Conservation (phyloP, 2,888 invertebrate species). For the Lasioglossum vierecki region DNA sequence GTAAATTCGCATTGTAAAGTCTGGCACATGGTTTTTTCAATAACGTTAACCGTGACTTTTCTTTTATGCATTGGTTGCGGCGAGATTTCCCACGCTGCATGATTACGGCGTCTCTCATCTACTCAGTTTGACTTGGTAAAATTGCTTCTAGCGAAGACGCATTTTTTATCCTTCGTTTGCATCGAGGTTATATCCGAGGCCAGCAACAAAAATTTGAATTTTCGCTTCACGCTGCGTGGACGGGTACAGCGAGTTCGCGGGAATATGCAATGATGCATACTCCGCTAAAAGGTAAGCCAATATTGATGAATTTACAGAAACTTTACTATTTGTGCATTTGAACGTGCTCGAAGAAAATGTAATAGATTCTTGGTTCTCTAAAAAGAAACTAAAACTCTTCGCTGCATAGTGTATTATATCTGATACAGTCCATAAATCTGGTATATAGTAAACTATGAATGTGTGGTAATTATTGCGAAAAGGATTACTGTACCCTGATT, state of each 20-base stretch:
- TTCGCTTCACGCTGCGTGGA: not conserved
- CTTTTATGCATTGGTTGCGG: conserved; percentile 36
- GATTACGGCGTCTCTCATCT: conserved; percentile 34
- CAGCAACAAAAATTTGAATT: conserved; percentile 46
- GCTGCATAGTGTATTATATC: no score
- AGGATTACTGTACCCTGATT: no score
- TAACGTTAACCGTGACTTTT: not conserved
- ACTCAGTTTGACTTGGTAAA: conserved; percentile 57
- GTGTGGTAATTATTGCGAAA: no score
- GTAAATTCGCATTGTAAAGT: conserved; percentile 12
- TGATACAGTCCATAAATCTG: no score
- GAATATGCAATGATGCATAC: not conserved
- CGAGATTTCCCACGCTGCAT: conserved; percentile 4
- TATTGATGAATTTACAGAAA: no score
- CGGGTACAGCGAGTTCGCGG: not conserved
- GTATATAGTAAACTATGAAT: no score
- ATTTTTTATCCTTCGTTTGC: conserved; percentile 49
- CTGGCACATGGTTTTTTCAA: conserved; percentile 5
- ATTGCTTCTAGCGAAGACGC: conserved; percentile 36
- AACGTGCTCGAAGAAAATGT: no score
- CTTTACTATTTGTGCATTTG: no score
- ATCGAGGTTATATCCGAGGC: conserved; percentile 14
- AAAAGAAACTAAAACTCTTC: no score
- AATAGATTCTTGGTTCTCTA: no score
- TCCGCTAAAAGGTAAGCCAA: not conserved